phyloP scores from a whole-genome alignment of 2,888 invertebrate species.

The Nowickia ferox region DNA sequence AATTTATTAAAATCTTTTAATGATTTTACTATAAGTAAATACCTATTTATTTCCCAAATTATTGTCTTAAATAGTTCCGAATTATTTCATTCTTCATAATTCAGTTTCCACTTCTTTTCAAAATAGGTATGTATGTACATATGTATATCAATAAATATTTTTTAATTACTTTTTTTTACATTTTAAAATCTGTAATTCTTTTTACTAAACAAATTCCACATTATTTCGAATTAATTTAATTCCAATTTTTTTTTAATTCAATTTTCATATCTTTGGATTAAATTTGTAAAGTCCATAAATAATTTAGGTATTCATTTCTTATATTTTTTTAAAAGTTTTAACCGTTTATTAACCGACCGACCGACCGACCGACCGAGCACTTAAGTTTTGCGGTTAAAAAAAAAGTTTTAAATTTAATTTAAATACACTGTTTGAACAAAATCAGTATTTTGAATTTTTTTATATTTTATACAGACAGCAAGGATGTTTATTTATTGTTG shows the following conservation, averaged over 20 bases:
- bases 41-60: too few species aligned
- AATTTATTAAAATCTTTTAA: too few species aligned
- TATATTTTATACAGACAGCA: background rate
- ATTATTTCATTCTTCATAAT: background rate
- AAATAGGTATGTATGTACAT: too few species aligned
- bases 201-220: background rate
- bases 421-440: background rate
- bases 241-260: background rate
- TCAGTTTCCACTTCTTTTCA: background rate
- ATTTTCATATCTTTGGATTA: background rate
- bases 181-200: background rate
- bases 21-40: too few species aligned
- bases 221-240: background rate
- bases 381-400: conserved; percentile 14
- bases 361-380: conserved; percentile 72
- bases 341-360: conserved; percentile 72
- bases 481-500: conserved; percentile 42
- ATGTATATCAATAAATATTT: too few species aligned
- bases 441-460: conserved; percentile 8
- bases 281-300: background rate
- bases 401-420: conserved; percentile 4
- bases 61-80: background rate
- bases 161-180: background rate
- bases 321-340: conserved; percentile 11
- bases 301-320: background rate